These are phyloP conservation scores for Argyresthia albistria DNA, from an alignment of 2,888 invertebrate genomes.

Conservation along the genomic window DNA sequence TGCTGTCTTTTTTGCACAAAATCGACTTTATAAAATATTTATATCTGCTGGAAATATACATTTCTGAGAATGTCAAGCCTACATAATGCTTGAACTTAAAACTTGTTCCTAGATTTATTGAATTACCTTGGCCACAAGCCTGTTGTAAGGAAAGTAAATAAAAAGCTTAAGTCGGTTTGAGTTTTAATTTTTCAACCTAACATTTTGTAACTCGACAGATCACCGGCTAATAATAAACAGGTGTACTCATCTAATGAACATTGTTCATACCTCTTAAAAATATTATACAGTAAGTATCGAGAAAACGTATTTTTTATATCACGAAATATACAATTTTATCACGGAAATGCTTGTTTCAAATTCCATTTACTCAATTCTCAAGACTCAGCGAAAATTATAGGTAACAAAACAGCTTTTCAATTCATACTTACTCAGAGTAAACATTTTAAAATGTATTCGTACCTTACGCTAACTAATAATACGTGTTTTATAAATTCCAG, in stretches of 20 bases:
- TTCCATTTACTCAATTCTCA: conserved; percentile 59
- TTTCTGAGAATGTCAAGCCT: too few relatives aligned
- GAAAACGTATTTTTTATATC: conserved; percentile 57
- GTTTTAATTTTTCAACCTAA: conserved; percentile 70
- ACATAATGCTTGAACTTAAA: too few relatives aligned
- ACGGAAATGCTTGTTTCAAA: conserved; percentile 68
- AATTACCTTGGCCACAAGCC: too few relatives aligned
- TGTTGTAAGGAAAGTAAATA: conserved; percentile 19
- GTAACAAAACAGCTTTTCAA: neutral
- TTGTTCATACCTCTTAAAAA: conserved; percentile 66
- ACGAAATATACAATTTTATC: conserved; percentile 64
- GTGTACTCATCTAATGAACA: conserved; percentile 66
- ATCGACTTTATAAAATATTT: too few relatives aligned
- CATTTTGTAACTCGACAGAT: conserved; percentile 64
- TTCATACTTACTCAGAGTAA: neutral
- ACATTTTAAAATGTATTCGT: neutral
- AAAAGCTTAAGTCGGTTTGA: conserved; percentile 48
- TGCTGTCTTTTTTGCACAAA: too few relatives aligned
- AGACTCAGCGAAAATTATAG: conserved; percentile 9
- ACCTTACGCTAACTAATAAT: neutral
- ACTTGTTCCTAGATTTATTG: too few relatives aligned
- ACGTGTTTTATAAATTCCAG: neutral
- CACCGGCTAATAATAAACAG: conserved; percentile 64
- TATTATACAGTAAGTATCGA: conserved; percentile 65
- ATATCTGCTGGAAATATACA: too few relatives aligned